Evolutionary conservation across 2,797 vertebrate genomes (phyloP).

Genomic region (Acanthopagrus latus): DNA sequence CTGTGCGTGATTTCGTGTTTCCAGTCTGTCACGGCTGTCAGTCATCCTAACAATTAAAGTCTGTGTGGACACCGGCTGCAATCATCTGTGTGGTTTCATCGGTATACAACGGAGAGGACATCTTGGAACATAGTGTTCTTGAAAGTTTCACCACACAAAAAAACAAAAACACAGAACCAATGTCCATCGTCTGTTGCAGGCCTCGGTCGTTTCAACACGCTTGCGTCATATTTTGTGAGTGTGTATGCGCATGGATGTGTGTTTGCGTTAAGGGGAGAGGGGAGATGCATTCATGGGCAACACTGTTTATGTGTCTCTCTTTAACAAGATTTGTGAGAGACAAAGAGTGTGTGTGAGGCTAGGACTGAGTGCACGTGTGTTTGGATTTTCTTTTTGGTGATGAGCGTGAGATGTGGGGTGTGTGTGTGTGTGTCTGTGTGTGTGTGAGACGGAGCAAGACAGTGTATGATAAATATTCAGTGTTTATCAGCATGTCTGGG

Average conservation of each 20-base stretch:
- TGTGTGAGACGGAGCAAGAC: background rate
- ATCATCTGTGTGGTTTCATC: conserved; percentile 30
- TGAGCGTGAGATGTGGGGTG: background rate
- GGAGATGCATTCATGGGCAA: conserved; percentile 7
- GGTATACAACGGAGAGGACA: background rate
- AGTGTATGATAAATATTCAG: conserved; percentile 75
- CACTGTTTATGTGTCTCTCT: conserved; percentile 19
- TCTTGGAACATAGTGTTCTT: conserved; percentile 30
- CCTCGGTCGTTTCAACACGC: conserved; percentile 46
- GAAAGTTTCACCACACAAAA: conserved; percentile 23
- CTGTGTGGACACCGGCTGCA: background rate
- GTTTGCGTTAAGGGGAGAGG: background rate
- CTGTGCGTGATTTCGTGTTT: background rate
- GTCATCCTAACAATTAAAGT: background rate
- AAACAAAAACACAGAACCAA: conserved; percentile 16
- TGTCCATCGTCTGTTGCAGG: conserved; percentile 47
- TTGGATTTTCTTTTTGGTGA: conserved; percentile 33
- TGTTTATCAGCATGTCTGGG: conserved; percentile 71
- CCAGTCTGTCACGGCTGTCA: background rate
- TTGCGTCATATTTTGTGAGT: conserved; percentile 56
- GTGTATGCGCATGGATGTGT: background rate
- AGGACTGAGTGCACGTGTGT: conserved; percentile 4
- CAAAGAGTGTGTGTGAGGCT: conserved; percentile 9
- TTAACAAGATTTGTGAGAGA: conserved; percentile 17
- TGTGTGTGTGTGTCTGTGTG: background rate